phyloP scores from a whole-genome alignment of 2,797 vertebrate species.

The Melanotaenia pygmaea region DNA sequence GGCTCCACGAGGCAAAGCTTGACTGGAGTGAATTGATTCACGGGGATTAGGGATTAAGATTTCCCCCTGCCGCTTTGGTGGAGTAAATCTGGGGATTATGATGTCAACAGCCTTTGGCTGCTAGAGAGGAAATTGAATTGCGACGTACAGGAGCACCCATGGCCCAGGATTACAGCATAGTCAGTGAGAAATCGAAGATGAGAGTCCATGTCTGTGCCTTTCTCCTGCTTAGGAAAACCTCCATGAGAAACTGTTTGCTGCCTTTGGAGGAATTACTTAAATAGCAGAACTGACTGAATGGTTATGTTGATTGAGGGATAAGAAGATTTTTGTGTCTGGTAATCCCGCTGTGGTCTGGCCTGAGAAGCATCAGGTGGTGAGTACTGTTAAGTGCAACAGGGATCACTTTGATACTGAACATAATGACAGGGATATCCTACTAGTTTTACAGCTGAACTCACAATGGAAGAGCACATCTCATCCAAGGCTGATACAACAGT shows the following conservation, averaged over 20 bases:
- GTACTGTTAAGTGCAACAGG: slow-evolving; percentile 47
- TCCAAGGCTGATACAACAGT: not conserved
- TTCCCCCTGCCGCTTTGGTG: slow-evolving; percentile 72
- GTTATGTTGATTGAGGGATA: slow-evolving; percentile 48
- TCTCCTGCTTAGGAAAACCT: slow-evolving; percentile 50
- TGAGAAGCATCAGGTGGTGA: slow-evolving; percentile 73
- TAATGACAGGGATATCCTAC: slow-evolving; percentile 23
- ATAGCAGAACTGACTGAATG: slow-evolving; percentile 22
- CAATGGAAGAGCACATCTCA: not conserved
- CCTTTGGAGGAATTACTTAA: slow-evolving; percentile 34
- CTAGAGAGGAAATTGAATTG: slow-evolving; percentile 81
- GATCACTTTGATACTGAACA: slow-evolving; percentile 15
- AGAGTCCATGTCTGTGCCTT: slow-evolving; percentile 57
- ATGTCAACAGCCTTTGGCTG: slow-evolving; percentile 78
- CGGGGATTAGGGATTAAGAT: slow-evolving; percentile 84
- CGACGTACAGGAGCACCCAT: slow-evolving; percentile 49
- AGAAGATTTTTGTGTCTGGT: slow-evolving; percentile 62
- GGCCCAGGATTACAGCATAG: slow-evolving; percentile 69
- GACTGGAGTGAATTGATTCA: slow-evolving; percentile 81
- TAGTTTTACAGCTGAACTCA: not conserved
- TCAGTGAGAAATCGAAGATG: slow-evolving; percentile 58
- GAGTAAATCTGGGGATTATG: slow-evolving; percentile 87
- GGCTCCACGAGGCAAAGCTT: slow-evolving; percentile 48
- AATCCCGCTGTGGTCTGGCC: slow-evolving; percentile 48
- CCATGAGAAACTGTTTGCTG: slow-evolving; percentile 38